Base-by-base conservation (phyloP, 1,140 invertebrate genomes). In the Drosophila micromelanica region DNA sequence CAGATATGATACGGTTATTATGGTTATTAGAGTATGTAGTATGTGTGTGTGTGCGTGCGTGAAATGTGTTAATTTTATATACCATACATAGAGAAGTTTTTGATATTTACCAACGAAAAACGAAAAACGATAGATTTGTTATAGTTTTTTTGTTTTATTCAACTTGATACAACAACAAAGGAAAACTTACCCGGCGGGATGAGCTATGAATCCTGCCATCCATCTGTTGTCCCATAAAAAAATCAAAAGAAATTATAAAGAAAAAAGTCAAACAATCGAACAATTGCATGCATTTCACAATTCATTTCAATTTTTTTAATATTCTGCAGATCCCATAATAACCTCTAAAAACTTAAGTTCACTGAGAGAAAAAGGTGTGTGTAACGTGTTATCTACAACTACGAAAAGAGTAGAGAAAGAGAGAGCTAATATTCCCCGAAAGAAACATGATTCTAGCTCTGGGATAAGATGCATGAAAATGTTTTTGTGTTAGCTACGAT, bases 201-300 rank as follows among this genome's bases (percentile, higher is more conserved):
- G 91, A 91, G 80, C 90, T 92, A 91, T 92, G 89, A 90, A 92
- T 91, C 89, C 91, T 92, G 91, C 91, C 91, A 89, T 92, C 91
- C 91, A 92, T 92, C 91, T 92, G 87, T 90, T 85, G 91, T 92
- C 90, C 91, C 85, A 92, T 85, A 92, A 92, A 87, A 85, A 92
- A 92, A 92, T 90, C 61, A 92, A 92, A 92, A 91, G 90, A 92
- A 92, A 92, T 87, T 91, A 91, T 91, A 91, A 91, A 86, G 87
- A 80, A 90, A 80, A 76, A 76, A 48, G 81, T 89, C 84, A 85
- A 90, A 80, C 80, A 87, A 80, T 82, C 90, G 71, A 81, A 90
- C 78, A 78, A 61, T 81, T 69, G 84, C 89, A 90, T 89, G 86
- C 90, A 80, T 82, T 80, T 90, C 37, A 64, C 48, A 79, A 75